A percentile compares a stretch with the other conserved stretches of the same genome.
Conservation (phyloP, 2,888 invertebrate species). For the Steinernema scapterisci region DNA sequence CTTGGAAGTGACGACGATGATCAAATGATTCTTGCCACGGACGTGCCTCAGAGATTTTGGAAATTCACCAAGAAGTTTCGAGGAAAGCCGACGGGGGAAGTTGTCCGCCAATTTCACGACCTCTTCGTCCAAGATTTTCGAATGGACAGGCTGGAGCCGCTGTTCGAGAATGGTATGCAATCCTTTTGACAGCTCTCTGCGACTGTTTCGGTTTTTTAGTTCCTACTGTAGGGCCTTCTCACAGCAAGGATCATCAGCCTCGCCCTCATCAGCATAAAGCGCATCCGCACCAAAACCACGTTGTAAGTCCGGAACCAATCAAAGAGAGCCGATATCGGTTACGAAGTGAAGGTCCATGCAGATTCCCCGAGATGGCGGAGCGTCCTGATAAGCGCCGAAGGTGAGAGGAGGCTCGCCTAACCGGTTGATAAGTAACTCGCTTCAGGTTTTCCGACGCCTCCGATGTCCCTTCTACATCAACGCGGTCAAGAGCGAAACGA, state of each 20-base stretch:
- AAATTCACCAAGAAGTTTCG: constrained; percentile 4
- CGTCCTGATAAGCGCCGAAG: neutral
- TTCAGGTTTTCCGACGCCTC: neutral
- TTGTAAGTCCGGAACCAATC: too few relatives aligned
- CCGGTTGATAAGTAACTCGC: neutral
- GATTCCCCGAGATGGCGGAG: neutral
- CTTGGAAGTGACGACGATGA: constrained; percentile 1
- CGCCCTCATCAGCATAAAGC: too few relatives aligned
- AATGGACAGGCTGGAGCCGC: neutral
- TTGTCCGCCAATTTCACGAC: neutral
- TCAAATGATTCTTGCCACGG: neutral
- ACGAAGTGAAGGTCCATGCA: neutral
- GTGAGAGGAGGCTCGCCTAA: neutral
- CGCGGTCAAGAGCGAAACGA: neutral
- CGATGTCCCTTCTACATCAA: neutral
- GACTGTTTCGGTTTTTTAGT: too few relatives aligned
- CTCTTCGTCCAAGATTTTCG: neutral
- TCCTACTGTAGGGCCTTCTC: too few relatives aligned
- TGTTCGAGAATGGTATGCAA: neutral
- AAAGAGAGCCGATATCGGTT: neutral
- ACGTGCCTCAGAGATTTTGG: constrained; percentile 15
- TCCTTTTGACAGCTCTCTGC: too few relatives aligned
- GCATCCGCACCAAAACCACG: too few relatives aligned
- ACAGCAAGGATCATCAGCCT: too few relatives aligned
- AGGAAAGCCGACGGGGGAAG: neutral